Conservation (phyloP, 2,888 invertebrate genomes). For the Calephelis perditalis region DNA sequence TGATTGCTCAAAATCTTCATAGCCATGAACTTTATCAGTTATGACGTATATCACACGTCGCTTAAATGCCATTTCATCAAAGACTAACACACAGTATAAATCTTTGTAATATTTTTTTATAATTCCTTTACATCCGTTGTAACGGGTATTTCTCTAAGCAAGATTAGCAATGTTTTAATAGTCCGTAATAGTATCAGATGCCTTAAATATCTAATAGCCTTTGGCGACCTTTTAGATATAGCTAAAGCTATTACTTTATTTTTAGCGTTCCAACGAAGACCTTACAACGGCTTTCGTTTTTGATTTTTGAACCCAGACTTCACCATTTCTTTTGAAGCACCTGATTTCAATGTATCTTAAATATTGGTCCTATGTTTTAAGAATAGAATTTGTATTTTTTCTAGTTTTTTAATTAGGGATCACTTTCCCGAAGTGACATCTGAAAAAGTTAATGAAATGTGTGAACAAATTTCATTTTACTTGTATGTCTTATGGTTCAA, state of each 20-base stretch:
- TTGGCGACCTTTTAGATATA: not conserved
- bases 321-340: not conserved
- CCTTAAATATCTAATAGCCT: not conserved
- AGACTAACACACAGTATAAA: too few relatives aligned
- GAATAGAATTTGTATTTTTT: not conserved
- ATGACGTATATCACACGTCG: too few relatives aligned
- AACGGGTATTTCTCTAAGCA: not conserved
- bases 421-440: too few relatives aligned
- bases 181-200: not conserved
- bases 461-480: too few relatives aligned
- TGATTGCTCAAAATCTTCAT: too few relatives aligned
- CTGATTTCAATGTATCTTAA: not conserved
- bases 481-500: too few relatives aligned
- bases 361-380: not conserved
- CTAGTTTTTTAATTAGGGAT: not conserved
- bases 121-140: not conserved
- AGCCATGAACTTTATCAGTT: too few relatives aligned
- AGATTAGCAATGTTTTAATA: not conserved
- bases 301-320: not conserved
- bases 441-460: too few relatives aligned
- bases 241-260: not conserved
- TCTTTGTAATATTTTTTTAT: too few relatives aligned
- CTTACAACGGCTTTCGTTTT: too few relatives aligned
- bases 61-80: too few relatives aligned
- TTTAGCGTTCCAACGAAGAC: not conserved